Evolutionary conservation across 2,113 vertebrate species (phyloP), one percentile per base, ranked within the genome.

Genomic region (Taurulus bubalis): DNA sequence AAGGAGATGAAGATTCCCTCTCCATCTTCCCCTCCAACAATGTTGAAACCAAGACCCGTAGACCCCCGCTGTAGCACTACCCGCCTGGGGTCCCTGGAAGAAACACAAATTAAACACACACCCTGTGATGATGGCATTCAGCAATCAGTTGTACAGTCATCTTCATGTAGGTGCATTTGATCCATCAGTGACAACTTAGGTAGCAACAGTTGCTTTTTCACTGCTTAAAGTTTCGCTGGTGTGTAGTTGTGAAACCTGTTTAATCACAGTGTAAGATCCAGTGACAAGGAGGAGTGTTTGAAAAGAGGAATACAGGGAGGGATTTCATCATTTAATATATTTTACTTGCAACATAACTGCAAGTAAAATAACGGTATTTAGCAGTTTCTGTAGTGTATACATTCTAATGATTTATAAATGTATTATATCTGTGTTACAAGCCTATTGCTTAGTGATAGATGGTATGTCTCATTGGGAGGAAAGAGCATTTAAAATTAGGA

Each of bases 1-100:
- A 99, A 99, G 72, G 98, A 99, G 88, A 99, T 98, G 85, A 99
- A 99, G 91, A 99, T 99, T 75, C 98, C 98, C 91, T 99, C 98
- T 84, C 98, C 98, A 74, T 99, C 98, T 92, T 99, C 98, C 70
- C 98, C 98, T 81, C 98, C 98, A 60, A 99, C 98, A 55, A 99
- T 99, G 95, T 99, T 99, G 92, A 99, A 99, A 71, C 98, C 98
- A 60, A 99, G 96, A 32, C 98, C 98, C 1, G 98, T 99, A 58
- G 97, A 96, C 34, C 98, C 98, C 55, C 98, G 95, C 87, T 98
- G 97, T 22, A 99, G 95, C 67, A 98, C 89, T 7, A 99, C 96
- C 87, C 97, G 97, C 89, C 98, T 94, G 68, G 97, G 97, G 58
- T 99, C 98, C 88, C 98, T 99, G 76, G 2, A 59, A 56, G 12